These are phyloP conservation scores for Virgularia gustaviana DNA, from an alignment of 92 coral and sea anemone genomes.

Conservation along the genomic window DNA sequence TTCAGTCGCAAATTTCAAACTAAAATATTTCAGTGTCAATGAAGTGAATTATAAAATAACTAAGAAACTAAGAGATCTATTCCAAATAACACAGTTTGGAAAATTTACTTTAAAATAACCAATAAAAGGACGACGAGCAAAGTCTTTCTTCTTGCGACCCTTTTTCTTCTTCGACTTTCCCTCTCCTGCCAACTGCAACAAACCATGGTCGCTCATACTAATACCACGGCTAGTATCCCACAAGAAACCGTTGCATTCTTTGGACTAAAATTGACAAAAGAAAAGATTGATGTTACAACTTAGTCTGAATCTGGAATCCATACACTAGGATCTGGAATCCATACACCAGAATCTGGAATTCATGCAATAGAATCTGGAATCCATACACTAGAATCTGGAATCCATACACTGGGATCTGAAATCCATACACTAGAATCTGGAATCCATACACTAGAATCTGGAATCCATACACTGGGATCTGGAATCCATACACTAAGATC, in stretches of 20 bases:
- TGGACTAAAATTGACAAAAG: constrained; percentile 52
- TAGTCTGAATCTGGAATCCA: background rate
- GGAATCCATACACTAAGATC: no score
- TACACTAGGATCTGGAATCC: no score
- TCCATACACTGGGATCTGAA: background rate
- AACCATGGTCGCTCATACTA: constrained; percentile 61
- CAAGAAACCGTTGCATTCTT: constrained; percentile 83
- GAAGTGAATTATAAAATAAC: no score
- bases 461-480: no score
- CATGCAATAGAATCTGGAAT: no score
- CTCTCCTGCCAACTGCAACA: constrained; percentile 60
- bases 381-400: no score
- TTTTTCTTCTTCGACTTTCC: constrained; percentile 56
- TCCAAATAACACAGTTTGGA: no score
- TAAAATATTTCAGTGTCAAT: no score
- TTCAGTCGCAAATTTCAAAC: no score
- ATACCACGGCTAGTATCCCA: constrained; percentile 71
- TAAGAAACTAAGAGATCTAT: no score
- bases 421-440: no score
- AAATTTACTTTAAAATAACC: constrained; percentile 80
- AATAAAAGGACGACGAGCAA: constrained; percentile 82
- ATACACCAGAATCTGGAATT: background rate
- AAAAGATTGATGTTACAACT: background rate
- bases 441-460: background rate
- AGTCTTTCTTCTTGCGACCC: no score